Conservation (phyloP, 2,888 invertebrate genomes). For the Arctia plantaginis region DNA sequence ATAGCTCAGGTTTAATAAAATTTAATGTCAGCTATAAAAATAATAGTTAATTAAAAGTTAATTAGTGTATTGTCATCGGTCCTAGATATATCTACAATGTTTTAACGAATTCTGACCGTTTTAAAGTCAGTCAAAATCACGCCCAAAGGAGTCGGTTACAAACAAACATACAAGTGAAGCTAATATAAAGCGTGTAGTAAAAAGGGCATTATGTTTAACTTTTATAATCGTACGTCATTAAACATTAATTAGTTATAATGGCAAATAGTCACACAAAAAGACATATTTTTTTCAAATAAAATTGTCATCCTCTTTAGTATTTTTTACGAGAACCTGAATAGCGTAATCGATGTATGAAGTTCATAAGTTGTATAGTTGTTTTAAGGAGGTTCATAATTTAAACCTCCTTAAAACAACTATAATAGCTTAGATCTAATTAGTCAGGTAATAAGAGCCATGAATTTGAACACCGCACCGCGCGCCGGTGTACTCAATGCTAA, state of each 20-base stretch:
- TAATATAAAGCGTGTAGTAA: too few relatives aligned
- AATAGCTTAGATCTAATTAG: not conserved
- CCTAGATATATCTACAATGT: too few relatives aligned
- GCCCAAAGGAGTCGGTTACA: too few relatives aligned
- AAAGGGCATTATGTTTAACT: not conserved
- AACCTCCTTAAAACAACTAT: not conserved
- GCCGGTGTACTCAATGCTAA: slow-evolving; percentile 9
- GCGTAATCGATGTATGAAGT: not conserved
- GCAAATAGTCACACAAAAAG: not conserved
- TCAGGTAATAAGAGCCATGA: slow-evolving; percentile 3
- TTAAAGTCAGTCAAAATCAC: too few relatives aligned
- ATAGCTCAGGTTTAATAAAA: not conserved
- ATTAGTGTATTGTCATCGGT: too few relatives aligned
- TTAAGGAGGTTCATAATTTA: too few relatives aligned
- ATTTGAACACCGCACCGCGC: slow-evolving; percentile 3
- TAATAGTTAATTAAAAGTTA: too few relatives aligned
- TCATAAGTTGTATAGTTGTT: too few relatives aligned
- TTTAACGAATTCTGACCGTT: too few relatives aligned
- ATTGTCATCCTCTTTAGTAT: not conserved
- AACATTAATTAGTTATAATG: not conserved
- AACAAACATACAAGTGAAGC: too few relatives aligned
- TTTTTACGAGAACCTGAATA: not conserved
- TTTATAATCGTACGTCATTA: not conserved
- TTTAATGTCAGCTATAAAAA: not conserved
- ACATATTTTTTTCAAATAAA: too few relatives aligned